phyloP scores from a whole-genome alignment of 2,888 invertebrate species.

The Temnothorax rugatulus region DNA sequence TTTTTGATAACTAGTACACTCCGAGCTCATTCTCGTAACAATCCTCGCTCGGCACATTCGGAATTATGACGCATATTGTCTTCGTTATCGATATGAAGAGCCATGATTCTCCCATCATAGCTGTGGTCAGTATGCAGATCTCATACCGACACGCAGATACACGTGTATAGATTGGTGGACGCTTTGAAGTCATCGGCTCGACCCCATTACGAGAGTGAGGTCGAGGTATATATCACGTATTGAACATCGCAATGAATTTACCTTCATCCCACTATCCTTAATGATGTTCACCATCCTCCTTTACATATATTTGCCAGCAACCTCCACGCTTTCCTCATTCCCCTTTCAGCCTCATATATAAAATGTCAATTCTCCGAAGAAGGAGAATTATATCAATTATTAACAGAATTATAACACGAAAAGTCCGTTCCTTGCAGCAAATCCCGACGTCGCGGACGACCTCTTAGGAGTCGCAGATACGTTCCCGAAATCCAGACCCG shows the following conservation, averaged over 20 bases:
- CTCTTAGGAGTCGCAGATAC: slow-evolving; percentile 82
- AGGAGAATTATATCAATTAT: not conserved
- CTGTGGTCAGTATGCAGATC: slow-evolving; percentile 8
- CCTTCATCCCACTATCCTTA: not conserved
- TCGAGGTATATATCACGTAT: slow-evolving; percentile 1
- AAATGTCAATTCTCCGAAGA: not conserved
- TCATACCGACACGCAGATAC: slow-evolving; percentile 12
- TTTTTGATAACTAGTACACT: not conserved
- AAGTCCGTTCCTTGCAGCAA: slow-evolving; percentile 77
- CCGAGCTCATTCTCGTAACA: not conserved
- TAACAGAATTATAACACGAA: slow-evolving; percentile 3
- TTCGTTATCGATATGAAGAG: slow-evolving; percentile 16
- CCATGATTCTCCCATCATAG: slow-evolving; percentile 19
- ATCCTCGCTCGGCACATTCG: not conserved
- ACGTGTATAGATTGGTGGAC: slow-evolving; percentile 17
- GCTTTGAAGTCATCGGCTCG: slow-evolving; percentile 40
- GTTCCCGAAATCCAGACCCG: slow-evolving; percentile 67
- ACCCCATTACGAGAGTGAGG: slow-evolving; percentile 43
- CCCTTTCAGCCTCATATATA: not conserved
- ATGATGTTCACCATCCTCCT: not conserved
- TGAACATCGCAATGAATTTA: slow-evolving; percentile 17
- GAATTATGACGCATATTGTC: slow-evolving; percentile 1
- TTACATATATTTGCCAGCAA: not conserved
- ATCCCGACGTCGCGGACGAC: slow-evolving; percentile 79
- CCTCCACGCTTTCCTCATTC: not conserved